These are phyloP conservation scores for Strix aluco DNA, from an alignment of 2,113 vertebrate species.

Conservation along the genomic window DNA sequence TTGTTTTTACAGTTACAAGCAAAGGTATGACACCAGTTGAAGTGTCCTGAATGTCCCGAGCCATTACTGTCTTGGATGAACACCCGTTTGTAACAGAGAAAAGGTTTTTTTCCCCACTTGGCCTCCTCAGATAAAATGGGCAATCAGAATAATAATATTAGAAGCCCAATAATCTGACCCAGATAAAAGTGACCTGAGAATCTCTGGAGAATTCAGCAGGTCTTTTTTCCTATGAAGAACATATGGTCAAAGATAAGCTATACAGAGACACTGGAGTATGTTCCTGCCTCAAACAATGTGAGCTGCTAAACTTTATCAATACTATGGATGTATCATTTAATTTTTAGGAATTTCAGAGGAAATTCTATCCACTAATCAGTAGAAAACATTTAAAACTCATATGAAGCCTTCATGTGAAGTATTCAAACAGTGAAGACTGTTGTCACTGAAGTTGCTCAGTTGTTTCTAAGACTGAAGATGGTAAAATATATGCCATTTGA, in stretches of 20 bases:
- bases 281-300: neutral
- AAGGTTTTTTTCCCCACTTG: fast-evolving
- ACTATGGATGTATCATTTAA: neutral
- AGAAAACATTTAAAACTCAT: neutral
- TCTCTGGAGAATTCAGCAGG: neutral
- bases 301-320: neutral
- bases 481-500: neutral
- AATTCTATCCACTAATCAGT: neutral
- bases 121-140: neutral
- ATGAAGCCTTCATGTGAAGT: neutral
- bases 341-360: neutral
- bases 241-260: neutral
- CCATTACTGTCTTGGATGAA: neutral
- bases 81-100: neutral
- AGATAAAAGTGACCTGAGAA: neutral
- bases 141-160: neutral
- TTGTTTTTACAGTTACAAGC: neutral
- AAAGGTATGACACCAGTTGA: neutral
- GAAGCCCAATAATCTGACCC: neutral
- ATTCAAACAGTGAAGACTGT: neutral
- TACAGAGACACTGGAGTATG: neutral
- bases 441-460: neutral
- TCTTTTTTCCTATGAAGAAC: neutral
- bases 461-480: neutral
- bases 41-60: neutral